Evolutionary conservation across 2,797 vertebrate genomes (phyloP).

Genomic region (Rhabdomys pumilio): DNA sequence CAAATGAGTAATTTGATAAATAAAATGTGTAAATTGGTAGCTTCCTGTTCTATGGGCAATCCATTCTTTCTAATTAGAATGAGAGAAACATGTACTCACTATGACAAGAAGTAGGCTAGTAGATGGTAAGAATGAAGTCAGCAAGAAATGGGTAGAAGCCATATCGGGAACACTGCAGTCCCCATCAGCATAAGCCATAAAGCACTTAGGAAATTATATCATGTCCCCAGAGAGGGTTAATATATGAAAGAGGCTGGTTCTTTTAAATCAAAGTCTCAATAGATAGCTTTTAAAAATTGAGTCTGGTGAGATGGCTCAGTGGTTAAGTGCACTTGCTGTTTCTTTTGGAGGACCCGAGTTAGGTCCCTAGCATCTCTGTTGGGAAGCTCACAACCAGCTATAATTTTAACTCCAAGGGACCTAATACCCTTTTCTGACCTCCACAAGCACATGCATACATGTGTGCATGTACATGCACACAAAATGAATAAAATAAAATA

Average conservation of each 20-base stretch:
- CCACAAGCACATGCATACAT: not conserved
- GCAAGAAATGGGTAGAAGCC: slow-evolving; percentile 23
- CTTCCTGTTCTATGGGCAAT: not conserved
- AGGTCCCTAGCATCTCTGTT: not conserved
- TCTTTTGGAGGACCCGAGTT: not conserved
- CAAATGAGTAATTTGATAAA: slow-evolving; percentile 1
- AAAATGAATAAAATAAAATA: not conserved
- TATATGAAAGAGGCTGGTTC: not conserved
- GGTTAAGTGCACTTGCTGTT: not conserved
- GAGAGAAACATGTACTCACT: not conserved
- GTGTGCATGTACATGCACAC: not conserved
- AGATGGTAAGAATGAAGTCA: not conserved
- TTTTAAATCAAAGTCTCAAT: not conserved
- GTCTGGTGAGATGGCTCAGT: not conserved
- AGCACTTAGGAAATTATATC: not conserved
- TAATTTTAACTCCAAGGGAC: not conserved
- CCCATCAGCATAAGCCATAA: not conserved
- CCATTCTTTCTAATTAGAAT: not conserved
- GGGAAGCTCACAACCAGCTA: not conserved
- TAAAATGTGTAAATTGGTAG: not conserved
- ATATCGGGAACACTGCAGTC: not conserved
- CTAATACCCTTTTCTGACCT: not conserved
- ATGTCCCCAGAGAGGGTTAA: not conserved
- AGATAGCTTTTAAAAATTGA: not conserved
- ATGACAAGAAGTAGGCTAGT: not conserved